Base-by-base conservation (phyloP, 2,113 vertebrate genomes). In the Sturnira hondurensis region DNA sequence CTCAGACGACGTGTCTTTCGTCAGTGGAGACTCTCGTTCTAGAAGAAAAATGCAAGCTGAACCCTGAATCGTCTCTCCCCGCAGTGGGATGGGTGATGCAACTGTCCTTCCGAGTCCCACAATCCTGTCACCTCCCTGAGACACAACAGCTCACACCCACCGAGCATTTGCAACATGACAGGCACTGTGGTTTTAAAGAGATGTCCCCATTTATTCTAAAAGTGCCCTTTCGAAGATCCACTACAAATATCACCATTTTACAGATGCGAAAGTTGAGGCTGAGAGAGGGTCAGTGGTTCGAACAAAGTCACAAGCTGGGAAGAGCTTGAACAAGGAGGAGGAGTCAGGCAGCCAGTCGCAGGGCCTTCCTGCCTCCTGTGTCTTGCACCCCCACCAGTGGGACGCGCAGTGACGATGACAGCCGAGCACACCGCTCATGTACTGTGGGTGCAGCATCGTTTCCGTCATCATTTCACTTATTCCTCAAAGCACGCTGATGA, bases 291-390 rank as follows among this genome's bases (percentile, higher is more conserved):
- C 58, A 11, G 58, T 28, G 58, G 22, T 28, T 5, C 12, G 58
- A 4, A 1, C n/a, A 68, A 83, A 45, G 22, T 71, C 28, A 76
- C 9, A 26, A 52, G 52, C 4, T 28, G 63, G 31, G 19, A 52
- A 54, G 45, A 33, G 58, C 36, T 2, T n/a, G 4, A 33, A 65
- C 15, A 33, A 41, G 74, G 86, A 54, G 6, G 19, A 36, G 65
- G 24, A 81, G 20, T 31, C 28, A 16, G 36, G 8, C 1, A 7
- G 17, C 47, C 16, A 22, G 31, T 5, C 14, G 14, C 4, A 14
- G n/a, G 43, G 15, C 4, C 14, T 54, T 47, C 6, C 7, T 7
- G 19, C 7, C 14, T 5, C 19, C 1, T 14, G 2, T 10, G 45
- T 4, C 14, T 28, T 36, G 1, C 24, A 54, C 3, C 10, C 5